Percentiles rank a stretch among this genome's conserved stretches.
phyloP scores from a whole-genome alignment of 1,140 invertebrate species.

The Diachasmimorpha longicaudata region DNA sequence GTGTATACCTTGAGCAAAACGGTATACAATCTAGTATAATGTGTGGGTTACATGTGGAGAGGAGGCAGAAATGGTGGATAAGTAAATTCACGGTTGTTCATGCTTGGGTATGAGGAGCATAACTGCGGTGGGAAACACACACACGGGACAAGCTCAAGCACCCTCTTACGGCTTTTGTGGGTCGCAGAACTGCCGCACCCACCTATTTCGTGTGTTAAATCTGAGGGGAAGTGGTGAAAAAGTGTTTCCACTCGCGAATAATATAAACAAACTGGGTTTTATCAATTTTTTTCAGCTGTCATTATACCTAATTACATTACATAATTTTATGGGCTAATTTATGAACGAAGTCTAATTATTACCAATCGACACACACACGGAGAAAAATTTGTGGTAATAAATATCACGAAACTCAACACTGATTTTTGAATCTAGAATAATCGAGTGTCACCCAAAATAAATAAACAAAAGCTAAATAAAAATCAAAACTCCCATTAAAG shows the following conservation, averaged over 20 bases:
- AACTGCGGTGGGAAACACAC: constrained; percentile 30
- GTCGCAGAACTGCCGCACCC: constrained; percentile 37
- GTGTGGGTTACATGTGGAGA: neutral
- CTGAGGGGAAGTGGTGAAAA: constrained; percentile 18
- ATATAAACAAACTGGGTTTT: neutral
- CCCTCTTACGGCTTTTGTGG: constrained; percentile 11
- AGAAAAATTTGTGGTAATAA: no score
- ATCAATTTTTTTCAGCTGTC: no score
- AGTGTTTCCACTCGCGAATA: neutral
- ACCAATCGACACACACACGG: no score
- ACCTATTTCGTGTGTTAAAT: constrained; percentile 56
- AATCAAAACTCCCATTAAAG: no score
- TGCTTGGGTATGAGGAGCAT: constrained; percentile 12
- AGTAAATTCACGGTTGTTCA: constrained; percentile 31
- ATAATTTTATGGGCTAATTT: no score
- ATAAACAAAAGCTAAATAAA: no score
- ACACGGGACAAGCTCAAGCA: constrained; percentile 41
- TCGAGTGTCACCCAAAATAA: no score
- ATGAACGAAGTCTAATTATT: no score
- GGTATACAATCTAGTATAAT: constrained; percentile 13
- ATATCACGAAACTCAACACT: no score
- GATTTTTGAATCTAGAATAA: no score
- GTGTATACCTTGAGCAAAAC: neutral
- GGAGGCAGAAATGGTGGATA: constrained; percentile 15
- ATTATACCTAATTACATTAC: no score